Evolutionary conservation across 2,888 invertebrate genomes (phyloP), one percentile per base, ranked within the genome.

Genomic region (Ramazzottius varieornatus): DNA sequence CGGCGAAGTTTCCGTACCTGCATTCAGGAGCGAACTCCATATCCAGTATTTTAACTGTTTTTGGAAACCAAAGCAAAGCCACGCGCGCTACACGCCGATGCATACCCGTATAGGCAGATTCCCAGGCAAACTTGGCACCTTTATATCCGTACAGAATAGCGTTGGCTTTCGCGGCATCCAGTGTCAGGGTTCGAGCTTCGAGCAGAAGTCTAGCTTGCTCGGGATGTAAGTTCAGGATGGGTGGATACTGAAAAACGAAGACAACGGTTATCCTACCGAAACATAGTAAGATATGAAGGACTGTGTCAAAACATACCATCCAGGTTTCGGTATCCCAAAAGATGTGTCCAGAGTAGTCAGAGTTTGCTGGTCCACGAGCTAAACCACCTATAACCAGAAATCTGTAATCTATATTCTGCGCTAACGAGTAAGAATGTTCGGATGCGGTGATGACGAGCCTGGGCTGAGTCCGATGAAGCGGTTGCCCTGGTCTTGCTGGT

Each of bases 291-390:
- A 40, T 40, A 13, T 40, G 8, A 20, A 40, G 8, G 8, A 13
- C 40, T 40, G n/a, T n/a, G 20, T 16, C 54, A 29, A 4, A 54
- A 54, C 54, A 8, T 8, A 54, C 54, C 73, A 75, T 74, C 75
- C 75, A 76, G 1, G 72, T 74, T 67, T 76, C 76, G 67, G 75
- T 74, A 66, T 76, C 75, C 75, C 76, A 76, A 67, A 76, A 75
- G 64, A 75, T 72, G 66, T 76, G 75, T 20, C 76, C 75, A 65
- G 68, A 67, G 66, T 75, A 70, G 65, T 72, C 70, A 20, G 67
- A 65, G 63, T 67, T 66, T n/a, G 63, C 66, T 32, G 65, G 65
- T 32, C 69, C 54, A 8, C 54, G 54, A 68, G 46, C 68, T 65
- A 54, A 69, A 67, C 66, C 54, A n/a, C 54, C 54, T 54, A 29